A percentile compares a stretch with the other conserved stretches of the same genome.
phyloP scores from a whole-genome alignment of 2,113 vertebrate genomes.

The Nicator chloris region DNA sequence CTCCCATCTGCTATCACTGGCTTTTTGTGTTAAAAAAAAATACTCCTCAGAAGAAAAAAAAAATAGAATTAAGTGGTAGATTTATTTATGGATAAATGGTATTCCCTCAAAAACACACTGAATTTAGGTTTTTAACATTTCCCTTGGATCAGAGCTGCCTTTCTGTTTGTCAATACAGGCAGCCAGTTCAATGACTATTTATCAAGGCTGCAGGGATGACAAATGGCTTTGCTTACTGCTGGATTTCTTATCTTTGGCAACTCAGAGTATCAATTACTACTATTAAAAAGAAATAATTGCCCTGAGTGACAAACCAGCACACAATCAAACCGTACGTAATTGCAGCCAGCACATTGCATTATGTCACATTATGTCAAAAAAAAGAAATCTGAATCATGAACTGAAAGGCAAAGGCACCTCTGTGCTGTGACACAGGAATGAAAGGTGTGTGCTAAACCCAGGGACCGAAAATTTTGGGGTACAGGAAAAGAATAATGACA shows the following conservation, averaged over 20 bases:
- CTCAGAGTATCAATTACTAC: slow-evolving; percentile 18
- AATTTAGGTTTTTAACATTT: background rate
- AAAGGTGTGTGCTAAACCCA: accelerated
- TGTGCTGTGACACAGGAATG: background rate
- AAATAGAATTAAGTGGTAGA: background rate
- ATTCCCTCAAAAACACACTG: background rate
- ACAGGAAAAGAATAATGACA: accelerated
- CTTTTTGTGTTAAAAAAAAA: background rate
- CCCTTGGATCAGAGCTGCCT: background rate
- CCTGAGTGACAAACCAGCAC: background rate
- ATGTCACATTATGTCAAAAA: background rate
- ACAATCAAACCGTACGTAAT: background rate
- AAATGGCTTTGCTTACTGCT: background rate
- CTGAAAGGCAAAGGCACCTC: background rate
- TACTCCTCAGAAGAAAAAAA: background rate
- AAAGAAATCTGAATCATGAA: background rate
- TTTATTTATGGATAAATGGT: background rate
- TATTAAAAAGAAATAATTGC: slow-evolving; percentile 20
- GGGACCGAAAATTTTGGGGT: background rate
- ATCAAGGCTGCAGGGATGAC: background rate
- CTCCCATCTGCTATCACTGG: background rate
- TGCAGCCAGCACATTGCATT: background rate
- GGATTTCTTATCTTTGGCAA: background rate
- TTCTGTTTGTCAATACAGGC: slow-evolving; percentile 26
- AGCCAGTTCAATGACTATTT: slow-evolving; percentile 3